These are phyloP conservation scores for Tragelaphus strepsiceros DNA, from an alignment of 2,113 vertebrate species.

Conservation along the genomic window DNA sequence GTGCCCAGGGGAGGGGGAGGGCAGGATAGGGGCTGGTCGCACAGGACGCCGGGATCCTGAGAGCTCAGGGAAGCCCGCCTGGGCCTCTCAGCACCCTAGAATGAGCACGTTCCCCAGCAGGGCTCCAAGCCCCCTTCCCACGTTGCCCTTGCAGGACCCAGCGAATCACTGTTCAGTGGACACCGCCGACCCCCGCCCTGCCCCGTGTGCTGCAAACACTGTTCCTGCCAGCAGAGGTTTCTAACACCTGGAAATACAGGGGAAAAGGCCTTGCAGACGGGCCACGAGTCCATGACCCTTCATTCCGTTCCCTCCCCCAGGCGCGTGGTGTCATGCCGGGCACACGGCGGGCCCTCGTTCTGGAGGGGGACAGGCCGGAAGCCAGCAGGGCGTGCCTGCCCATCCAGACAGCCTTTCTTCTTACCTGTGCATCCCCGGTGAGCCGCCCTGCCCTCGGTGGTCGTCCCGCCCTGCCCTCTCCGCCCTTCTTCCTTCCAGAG, in stretches of 20 bases:
- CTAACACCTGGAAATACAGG: too few species aligned
- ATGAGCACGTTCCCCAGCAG: background rate
- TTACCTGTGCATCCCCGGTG: background rate
- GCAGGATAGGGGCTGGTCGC: fast-evolving
- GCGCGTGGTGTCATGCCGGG: fast-evolving
- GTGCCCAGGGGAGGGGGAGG: background rate
- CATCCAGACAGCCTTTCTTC: fast-evolving
- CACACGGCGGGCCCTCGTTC: fast-evolving
- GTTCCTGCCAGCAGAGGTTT: background rate
- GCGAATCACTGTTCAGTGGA: fast-evolving
- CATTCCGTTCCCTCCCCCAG: fast-evolving
- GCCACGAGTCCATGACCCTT: fast-evolving
- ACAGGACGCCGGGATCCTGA: fast-evolving
- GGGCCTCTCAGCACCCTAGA: fast-evolving
- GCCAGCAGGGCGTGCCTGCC: background rate
- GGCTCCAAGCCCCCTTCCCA: fast-evolving
- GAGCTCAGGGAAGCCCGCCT: background rate
- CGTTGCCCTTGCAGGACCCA: background rate
- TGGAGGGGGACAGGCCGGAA: background rate
- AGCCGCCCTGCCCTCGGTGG: fast-evolving
- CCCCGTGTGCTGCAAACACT: fast-evolving
- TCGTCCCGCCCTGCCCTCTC: fast-evolving
- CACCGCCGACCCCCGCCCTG: background rate
- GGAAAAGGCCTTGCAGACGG: fast-evolving
- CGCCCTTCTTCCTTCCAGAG: fast-evolving